A percentile compares a stretch with the other conserved stretches of the same genome.
Conservation (phyloP, 2,888 invertebrate genomes). For the Chrysomela aeneicollis region DNA sequence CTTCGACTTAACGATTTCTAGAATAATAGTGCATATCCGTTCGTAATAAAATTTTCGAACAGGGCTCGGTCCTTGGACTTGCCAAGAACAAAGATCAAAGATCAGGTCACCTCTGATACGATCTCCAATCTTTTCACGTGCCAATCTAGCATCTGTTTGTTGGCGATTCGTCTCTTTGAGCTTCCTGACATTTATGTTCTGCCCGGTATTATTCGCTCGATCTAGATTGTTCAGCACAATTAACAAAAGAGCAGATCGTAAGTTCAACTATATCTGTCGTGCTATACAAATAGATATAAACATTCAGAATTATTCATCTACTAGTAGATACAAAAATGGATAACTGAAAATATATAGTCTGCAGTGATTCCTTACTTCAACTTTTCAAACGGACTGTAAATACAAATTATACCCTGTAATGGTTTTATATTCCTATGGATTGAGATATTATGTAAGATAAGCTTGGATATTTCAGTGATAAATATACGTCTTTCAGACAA, state of each 20-base stretch:
- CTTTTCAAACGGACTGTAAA: no score
- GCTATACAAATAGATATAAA: no score
- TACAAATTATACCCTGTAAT: no score
- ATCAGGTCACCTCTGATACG: neutral
- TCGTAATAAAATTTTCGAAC: neutral
- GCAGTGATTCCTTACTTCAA: no score
- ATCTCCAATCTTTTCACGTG: neutral
- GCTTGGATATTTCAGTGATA: no score
- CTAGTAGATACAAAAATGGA: no score
- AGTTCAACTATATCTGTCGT: no score
- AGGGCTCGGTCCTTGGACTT: neutral
- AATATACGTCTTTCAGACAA: no score
- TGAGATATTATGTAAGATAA: no score
- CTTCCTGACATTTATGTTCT: constrained; percentile 1
- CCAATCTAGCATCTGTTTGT: neutral
- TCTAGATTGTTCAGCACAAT: neutral
- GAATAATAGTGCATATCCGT: constrained; percentile 4
- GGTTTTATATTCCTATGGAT: no score
- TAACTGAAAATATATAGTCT: no score
- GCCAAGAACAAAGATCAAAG: neutral
- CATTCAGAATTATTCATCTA: no score
- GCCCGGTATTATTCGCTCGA: neutral
- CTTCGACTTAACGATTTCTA: neutral
- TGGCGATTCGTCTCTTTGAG: neutral
- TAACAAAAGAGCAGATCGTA: neutral